Conservation (phyloP, 2,888 invertebrate genomes). For the Dorcus hopei region DNA sequence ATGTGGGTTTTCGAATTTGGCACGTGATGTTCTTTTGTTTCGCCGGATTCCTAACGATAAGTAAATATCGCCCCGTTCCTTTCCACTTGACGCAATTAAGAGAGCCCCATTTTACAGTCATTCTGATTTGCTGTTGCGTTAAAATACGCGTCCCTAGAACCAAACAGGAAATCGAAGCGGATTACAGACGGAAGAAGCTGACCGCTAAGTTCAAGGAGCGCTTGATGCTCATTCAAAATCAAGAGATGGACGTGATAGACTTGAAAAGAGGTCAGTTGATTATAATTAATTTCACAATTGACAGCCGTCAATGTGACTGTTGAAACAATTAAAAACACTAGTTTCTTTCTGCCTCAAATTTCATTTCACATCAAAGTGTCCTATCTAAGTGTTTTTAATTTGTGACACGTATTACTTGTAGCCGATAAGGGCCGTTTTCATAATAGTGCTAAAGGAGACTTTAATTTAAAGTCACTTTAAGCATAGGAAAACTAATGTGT, state of each 20-base stretch:
- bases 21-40: conserved; percentile 73
- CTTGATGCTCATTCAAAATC: conserved; percentile 76
- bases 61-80: conserved; percentile 44
- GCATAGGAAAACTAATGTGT: too few relatives aligned
- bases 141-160: conserved; percentile 90
- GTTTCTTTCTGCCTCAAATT: too few relatives aligned
- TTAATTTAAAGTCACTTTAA: too few relatives aligned
- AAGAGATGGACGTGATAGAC: conserved; percentile 82
- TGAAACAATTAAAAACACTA: too few relatives aligned
- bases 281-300: not conserved
- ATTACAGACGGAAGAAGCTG: conserved; percentile 80
- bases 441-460: too few relatives aligned
- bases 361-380: too few relatives aligned
- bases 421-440: too few relatives aligned
- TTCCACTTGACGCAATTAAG: conserved; percentile 19
- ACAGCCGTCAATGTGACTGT: too few relatives aligned
- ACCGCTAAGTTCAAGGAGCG: conserved; percentile 79
- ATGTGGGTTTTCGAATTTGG: conserved; percentile 76
- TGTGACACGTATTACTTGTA: too few relatives aligned
- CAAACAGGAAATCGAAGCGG: conserved; percentile 93
- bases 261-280: conserved; percentile 62
- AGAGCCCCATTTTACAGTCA: conserved; percentile 54
- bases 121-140: conserved; percentile 86
- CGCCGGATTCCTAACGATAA: conserved; percentile 59
- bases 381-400: too few relatives aligned